Evolutionary conservation across 2,113 vertebrate genomes (phyloP).

Genomic region (Thermophis baileyi): DNA sequence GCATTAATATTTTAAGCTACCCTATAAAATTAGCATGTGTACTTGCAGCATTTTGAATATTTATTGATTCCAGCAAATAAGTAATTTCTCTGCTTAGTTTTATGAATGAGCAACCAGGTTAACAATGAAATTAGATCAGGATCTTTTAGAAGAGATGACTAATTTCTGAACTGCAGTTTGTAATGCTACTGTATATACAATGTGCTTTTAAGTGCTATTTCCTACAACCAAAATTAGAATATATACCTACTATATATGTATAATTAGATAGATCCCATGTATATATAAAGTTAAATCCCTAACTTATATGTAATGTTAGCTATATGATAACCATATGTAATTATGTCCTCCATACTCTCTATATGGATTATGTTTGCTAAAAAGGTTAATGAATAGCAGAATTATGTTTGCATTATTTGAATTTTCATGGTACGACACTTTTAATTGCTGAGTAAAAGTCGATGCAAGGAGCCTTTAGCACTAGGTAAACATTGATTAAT

Average conservation of each 20-base stretch:
- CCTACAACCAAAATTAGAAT: not conserved
- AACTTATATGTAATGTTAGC: not conserved
- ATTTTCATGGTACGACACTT: constrained; percentile 17
- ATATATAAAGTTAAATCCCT: not conserved
- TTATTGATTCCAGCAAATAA: not conserved
- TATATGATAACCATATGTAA: not conserved
- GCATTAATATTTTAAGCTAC: not conserved
- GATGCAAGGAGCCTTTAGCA: constrained; percentile 4
- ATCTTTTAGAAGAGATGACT: constrained; percentile 4
- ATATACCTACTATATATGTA: not conserved
- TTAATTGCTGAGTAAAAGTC: constrained; percentile 43
- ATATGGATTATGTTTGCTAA: not conserved
- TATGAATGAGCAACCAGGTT: not conserved
- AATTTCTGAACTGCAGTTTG: not conserved
- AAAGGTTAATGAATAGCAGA: constrained; percentile 43
- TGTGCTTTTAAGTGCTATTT: not conserved
- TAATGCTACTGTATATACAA: not conserved
- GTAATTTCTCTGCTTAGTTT: not conserved
- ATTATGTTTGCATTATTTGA: constrained; percentile 40
- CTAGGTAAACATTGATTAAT: constrained; percentile 9
- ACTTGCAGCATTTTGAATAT: not conserved
- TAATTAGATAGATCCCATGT: not conserved
- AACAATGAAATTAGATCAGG: not conserved
- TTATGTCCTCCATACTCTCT: constrained; percentile 2
- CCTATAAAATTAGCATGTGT: not conserved